Percentiles rank a stretch among this genome's conserved stretches.
These are phyloP conservation scores for Cyphomyrmex costatus DNA, from an alignment of 1,140 invertebrate species.

Conservation along the genomic window DNA sequence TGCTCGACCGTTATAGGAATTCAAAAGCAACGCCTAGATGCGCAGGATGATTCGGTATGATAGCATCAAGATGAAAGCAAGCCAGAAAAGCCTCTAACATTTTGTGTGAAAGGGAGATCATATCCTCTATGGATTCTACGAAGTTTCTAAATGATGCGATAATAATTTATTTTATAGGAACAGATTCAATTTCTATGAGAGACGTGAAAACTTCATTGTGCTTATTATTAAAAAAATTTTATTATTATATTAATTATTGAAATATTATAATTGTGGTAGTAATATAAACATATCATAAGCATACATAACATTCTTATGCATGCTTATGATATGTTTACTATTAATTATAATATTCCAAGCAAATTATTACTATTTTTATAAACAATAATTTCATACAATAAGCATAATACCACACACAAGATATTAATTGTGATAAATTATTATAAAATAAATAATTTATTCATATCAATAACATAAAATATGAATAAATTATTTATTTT, in stretches of 20 bases:
- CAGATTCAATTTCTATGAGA: neutral
- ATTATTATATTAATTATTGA: neutral
- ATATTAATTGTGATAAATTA: too few relatives aligned
- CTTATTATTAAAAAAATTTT: neutral
- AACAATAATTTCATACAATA: too few relatives aligned
- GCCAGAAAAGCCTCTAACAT: constrained; percentile 21
- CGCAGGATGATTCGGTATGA: constrained; percentile 45
- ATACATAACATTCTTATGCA: neutral
- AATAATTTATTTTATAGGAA: constrained; percentile 19
- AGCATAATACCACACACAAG: too few relatives aligned
- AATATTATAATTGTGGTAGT: too few relatives aligned
- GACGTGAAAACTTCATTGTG: neutral
- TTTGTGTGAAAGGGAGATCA: constrained; percentile 24
- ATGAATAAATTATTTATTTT: too few relatives aligned
- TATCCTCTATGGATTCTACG: constrained; percentile 9
- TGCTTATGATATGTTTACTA: neutral
- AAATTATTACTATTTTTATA: neutral
- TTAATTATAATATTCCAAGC: neutral
- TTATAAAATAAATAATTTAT: too few relatives aligned
- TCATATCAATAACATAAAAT: too few relatives aligned
- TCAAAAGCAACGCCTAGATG: constrained; percentile 54
- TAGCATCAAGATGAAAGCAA: constrained; percentile 56
- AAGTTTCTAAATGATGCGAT: constrained; percentile 15
- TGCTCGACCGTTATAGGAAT: constrained; percentile 46
- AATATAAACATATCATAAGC: too few relatives aligned